phyloP scores from a whole-genome alignment of 2,797 vertebrate species.

The Loris lydekkerianus region DNA sequence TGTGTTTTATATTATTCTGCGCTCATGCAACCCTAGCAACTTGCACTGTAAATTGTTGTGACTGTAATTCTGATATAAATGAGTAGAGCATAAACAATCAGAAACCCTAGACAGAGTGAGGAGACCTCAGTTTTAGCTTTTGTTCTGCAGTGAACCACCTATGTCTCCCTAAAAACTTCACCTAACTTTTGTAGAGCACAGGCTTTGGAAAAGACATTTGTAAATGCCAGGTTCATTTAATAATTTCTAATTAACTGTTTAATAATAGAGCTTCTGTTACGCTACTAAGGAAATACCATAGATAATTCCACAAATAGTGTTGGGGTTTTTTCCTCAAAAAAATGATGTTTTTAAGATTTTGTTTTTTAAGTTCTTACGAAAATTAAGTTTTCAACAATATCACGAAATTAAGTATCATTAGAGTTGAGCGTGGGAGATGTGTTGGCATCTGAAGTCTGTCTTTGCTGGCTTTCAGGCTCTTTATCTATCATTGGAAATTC shows the following conservation, averaged over 20 bases:
- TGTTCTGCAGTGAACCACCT: not conserved
- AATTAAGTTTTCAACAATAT: slow-evolving; percentile 1
- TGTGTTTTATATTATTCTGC: not conserved
- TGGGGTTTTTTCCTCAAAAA: not conserved
- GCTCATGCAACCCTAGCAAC: not conserved
- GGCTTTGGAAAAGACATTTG: not conserved
- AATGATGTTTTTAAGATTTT: not conserved
- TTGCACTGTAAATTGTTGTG: not conserved
- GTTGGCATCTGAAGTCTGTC: not conserved
- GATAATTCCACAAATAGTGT: not conserved
- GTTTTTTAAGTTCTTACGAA: not conserved
- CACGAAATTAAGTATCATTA: not conserved
- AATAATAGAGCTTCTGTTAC: not conserved
- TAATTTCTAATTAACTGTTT: not conserved
- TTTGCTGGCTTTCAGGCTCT: not conserved
- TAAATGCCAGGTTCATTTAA: not conserved
- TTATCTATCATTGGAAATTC: not conserved
- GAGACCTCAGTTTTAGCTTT: not conserved
- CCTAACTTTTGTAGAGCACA: not conserved
- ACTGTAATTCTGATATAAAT: not conserved
- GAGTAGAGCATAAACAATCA: not conserved
- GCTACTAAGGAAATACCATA: not conserved
- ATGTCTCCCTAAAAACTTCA: not conserved
- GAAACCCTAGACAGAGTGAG: not conserved
- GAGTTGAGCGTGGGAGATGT: not conserved